Base-by-base conservation (phyloP, 2,888 invertebrate genomes). In the Rhagonycha fulva region DNA sequence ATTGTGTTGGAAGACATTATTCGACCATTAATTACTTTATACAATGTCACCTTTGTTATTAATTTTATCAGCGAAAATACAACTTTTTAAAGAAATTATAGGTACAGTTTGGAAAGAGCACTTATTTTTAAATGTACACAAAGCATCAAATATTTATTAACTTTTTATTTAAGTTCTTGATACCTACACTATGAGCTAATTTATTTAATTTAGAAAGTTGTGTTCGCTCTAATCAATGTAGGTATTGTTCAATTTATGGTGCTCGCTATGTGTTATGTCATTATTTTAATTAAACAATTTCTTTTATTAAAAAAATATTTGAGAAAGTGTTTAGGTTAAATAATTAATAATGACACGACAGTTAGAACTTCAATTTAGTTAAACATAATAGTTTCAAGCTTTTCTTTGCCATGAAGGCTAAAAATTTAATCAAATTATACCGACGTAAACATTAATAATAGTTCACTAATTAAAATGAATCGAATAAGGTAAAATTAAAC, bases 11-110 rank as follows among this genome's bases (percentile, higher is more conserved):
- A 75, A 75, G 75, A 74, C 66, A 74, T 77, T 77, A 74, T 74
- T 74, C 28, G 74, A 71, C 74, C 76, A 77, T 77, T 77, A 77
- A 77, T 77, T 77, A 77, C 76, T 74, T 74, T 71, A 74, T 71
- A 74, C 76, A 77, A 77, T 74, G 76, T 77, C 76, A 77, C 76
- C 76, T 77, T 77, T 62, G 76, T 74, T 77, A 74, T 74, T 77
- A 76, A 76, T 76, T 74, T 61, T 71, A 70, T 47, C 47, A 47
- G n/a, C n/a, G n/a, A 26, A 47, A 47, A 47, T 47, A 47, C 7
- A n/a, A 47, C 47, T 47, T 47, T 47, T 47, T 47, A n/a, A n/a
- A 47, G 47, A 47, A n/a, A 47, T n/a, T 32, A 12, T 4, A 2
- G 19, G 19, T 19, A 32, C 4, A 12, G n/a, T 47, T 47, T n/a